A percentile compares a stretch with the other conserved stretches of the same genome.
phyloP scores from a whole-genome alignment of 2,113 vertebrate genomes.

The Cyphomyrus discorhynchus region DNA sequence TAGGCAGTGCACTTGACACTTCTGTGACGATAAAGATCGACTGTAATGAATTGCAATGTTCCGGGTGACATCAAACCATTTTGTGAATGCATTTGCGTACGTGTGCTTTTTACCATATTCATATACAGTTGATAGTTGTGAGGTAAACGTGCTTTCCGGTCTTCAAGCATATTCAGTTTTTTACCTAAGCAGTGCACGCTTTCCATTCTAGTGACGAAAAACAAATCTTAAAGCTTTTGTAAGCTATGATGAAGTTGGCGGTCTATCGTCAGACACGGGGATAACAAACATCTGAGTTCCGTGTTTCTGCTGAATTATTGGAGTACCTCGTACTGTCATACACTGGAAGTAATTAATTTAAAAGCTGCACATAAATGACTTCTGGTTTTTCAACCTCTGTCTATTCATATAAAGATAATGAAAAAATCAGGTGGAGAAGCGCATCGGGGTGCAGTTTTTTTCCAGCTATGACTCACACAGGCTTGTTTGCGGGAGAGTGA shows the following conservation, averaged over 20 bases:
- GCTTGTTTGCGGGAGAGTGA: slow-evolving; percentile 66
- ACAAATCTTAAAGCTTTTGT: slow-evolving; percentile 3
- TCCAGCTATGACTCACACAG: slow-evolving; percentile 63
- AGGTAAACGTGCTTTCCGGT: slow-evolving; percentile 13
- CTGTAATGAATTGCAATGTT: neutral
- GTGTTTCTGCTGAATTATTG: neutral
- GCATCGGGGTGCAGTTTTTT: slow-evolving; percentile 39
- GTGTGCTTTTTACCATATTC: neutral
- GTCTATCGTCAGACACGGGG: neutral
- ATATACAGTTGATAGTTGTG: slow-evolving; percentile 19
- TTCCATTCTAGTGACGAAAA: neutral
- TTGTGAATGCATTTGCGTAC: neutral
- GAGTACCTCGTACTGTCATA: neutral
- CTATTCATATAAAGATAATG: neutral
- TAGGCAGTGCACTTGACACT: slow-evolving; percentile 12
- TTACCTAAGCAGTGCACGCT: neutral
- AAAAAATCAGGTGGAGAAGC: slow-evolving; percentile 31
- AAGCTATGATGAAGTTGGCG: slow-evolving; percentile 3
- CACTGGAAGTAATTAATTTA: neutral
- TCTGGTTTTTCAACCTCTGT: neutral
- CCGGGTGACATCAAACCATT: neutral
- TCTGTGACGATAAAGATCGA: slow-evolving; percentile 1
- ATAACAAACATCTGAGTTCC: neutral
- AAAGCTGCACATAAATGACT: neutral
- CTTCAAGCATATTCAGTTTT: neutral